Conservation (phyloP, 1,140 invertebrate genomes). For the Sinella curviseta region DNA sequence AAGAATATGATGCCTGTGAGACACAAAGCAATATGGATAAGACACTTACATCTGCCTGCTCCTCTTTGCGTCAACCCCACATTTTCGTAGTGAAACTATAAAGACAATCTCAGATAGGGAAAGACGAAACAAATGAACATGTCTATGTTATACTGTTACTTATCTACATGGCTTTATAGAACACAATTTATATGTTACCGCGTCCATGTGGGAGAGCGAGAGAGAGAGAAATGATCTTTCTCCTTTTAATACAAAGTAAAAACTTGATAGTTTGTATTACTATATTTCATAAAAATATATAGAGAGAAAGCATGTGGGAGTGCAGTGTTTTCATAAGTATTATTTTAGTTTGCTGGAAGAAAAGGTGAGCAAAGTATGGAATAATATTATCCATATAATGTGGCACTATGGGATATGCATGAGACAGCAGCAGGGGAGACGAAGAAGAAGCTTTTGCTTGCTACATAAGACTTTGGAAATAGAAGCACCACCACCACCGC, state of each 20-base stretch:
- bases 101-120: slow-evolving; percentile 44
- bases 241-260: neutral
- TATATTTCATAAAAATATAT: too few species aligned
- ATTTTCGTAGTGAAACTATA: too few species aligned
- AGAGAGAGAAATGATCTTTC: neutral
- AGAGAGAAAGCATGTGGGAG: too few species aligned
- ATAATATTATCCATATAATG: slow-evolving; percentile 11
- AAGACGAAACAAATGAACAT: neutral
- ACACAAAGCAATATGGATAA: slow-evolving; percentile 15
- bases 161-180: neutral
- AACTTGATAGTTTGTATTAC: too few species aligned
- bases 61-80: neutral
- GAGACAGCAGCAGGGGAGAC: slow-evolving; percentile 23
- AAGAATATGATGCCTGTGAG: neutral
- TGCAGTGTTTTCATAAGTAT: too few species aligned
- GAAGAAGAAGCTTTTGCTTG: neutral
- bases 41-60: neutral
- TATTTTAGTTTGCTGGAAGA: neutral
- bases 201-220: neutral
- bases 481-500: neutral
- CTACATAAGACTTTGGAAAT: neutral
- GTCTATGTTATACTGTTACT: neutral
- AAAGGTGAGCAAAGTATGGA: slow-evolving; percentile 8
- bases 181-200: neutral
- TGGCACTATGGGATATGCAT: slow-evolving; percentile 15